phyloP scores from a whole-genome alignment of 2,113 vertebrate species.

The Phoxinus phoxinus region DNA sequence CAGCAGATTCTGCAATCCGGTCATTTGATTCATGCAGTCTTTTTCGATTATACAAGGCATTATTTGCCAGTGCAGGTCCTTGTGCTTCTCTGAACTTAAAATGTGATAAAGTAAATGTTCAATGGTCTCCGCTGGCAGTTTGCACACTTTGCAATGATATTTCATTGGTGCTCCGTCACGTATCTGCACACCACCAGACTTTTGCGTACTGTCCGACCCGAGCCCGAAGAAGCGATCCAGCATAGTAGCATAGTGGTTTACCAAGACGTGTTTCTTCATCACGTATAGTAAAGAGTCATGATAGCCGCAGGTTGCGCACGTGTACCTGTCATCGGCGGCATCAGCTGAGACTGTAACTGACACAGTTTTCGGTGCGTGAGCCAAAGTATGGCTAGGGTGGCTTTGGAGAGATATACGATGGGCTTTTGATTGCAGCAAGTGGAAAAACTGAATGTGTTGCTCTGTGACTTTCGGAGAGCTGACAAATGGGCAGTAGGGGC shows the following conservation, averaged over 20 bases:
- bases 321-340: constrained; percentile 77
- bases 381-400: constrained; percentile 13
- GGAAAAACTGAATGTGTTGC: constrained; percentile 84
- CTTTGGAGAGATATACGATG: constrained; percentile 68
- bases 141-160: constrained; percentile 85
- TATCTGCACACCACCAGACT: constrained; percentile 1
- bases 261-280: constrained; percentile 88
- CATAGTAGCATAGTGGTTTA: constrained; percentile 80
- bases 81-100: constrained; percentile 83
- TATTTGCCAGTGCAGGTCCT: constrained; percentile 83
- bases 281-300: constrained; percentile 85
- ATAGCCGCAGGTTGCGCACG: constrained; percentile 82
- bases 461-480: constrained; percentile 78
- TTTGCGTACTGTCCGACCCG: constrained; percentile 61
- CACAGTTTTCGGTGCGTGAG: background rate
- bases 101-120: constrained; percentile 87
- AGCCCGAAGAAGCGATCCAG: constrained; percentile 82
- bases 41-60: constrained; percentile 80
- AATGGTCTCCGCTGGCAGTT: constrained; percentile 76
- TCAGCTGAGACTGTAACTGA: constrained; percentile 66
- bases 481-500: constrained; percentile 81
- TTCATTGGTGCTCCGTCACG: constrained; percentile 47
- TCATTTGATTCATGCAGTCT: constrained; percentile 19
- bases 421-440: constrained; percentile 70
- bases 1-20: constrained; percentile 68